These are phyloP conservation scores for Corythornis vintsioides DNA, from an alignment of 2,113 vertebrate genomes.

Conservation along the genomic window DNA sequence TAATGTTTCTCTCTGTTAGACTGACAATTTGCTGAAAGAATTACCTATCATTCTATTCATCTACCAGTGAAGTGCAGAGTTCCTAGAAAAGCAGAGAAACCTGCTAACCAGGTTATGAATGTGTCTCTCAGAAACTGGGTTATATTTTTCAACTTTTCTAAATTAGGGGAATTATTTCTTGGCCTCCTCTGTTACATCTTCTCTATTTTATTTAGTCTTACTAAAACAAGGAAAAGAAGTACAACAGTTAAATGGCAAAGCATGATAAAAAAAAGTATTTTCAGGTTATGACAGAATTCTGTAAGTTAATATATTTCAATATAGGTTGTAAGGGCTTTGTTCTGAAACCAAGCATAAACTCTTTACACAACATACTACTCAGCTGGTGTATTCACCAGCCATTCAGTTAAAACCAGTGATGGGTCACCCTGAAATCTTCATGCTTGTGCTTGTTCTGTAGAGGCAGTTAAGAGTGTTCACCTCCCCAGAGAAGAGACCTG, in stretches of 20 bases:
- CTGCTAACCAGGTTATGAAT: neutral
- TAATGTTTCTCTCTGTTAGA: neutral
- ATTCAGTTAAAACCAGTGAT: neutral
- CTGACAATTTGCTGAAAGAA: neutral
- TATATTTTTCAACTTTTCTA: neutral
- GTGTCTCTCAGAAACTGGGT: neutral
- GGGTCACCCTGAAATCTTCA: neutral
- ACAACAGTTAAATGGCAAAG: neutral
- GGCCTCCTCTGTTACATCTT: neutral
- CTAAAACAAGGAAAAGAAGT: neutral
- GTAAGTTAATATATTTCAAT: neutral
- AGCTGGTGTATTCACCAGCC: neutral
- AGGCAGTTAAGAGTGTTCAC: neutral
- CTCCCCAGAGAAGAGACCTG: neutral
- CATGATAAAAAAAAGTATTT: neutral
- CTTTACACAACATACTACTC: neutral
- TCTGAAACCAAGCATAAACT: neutral
- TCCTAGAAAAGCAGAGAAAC: neutral
- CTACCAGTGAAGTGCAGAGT: neutral
- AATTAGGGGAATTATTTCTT: neutral
- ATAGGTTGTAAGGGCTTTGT: neutral
- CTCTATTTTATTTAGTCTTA: neutral
- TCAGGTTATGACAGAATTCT: neutral
- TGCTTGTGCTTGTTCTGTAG: neutral
- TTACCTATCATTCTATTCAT: neutral